Percentiles rank a stretch among this genome's conserved stretches.
Evolutionary conservation across 2,888 invertebrate genomes (phyloP).

Genomic region (Gryllus longicercus): DNA sequence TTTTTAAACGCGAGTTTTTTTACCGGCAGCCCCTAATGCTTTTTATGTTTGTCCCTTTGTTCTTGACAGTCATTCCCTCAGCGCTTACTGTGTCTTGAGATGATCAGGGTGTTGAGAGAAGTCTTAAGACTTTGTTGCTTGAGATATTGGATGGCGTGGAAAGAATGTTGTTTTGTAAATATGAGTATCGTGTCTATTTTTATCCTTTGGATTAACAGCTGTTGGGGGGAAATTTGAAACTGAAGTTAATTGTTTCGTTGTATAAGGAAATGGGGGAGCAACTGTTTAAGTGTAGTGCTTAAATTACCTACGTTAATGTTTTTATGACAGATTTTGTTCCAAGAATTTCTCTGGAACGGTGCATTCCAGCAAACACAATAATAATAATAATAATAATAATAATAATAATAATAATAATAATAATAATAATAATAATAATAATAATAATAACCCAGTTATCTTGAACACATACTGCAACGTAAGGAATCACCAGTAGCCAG

Average conservation of each 20-base stretch:
- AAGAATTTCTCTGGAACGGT: too few relatives aligned
- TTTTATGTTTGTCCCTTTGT: background rate
- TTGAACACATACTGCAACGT: too few relatives aligned
- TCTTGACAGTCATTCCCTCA: background rate
- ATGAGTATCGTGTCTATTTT: background rate
- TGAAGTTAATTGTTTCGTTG: background rate
- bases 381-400: too few relatives aligned
- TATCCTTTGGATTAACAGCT: background rate
- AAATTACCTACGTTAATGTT: too few relatives aligned
- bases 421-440: too few relatives aligned
- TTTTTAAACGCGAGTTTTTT: conserved; percentile 5
- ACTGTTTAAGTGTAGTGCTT: too few relatives aligned
- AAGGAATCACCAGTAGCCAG: too few relatives aligned
- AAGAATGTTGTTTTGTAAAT: background rate
- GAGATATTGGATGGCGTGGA: background rate
- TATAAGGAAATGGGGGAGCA: too few relatives aligned
- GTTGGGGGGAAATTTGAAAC: background rate
- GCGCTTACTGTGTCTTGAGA: background rate
- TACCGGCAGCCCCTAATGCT: background rate
- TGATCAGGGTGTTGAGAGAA: background rate
- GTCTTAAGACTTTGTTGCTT: background rate
- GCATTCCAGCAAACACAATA: too few relatives aligned
- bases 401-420: too few relatives aligned
- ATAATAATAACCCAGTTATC: too few relatives aligned
- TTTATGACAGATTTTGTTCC: too few relatives aligned